These are phyloP conservation scores for Heterotilapia buettikoferi DNA, from an alignment of 2,113 vertebrate genomes.

Conservation along the genomic window DNA sequence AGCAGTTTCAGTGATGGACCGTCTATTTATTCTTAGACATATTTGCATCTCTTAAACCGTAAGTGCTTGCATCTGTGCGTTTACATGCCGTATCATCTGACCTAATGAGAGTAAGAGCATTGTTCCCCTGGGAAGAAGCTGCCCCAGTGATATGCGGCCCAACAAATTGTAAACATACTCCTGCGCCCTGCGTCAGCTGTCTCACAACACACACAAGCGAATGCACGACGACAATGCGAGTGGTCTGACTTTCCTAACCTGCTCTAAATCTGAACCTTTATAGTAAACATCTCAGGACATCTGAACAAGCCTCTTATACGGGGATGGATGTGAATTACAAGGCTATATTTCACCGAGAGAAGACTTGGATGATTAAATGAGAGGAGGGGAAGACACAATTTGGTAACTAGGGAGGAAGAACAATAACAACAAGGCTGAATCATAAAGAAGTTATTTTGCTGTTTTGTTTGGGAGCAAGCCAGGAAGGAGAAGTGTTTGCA, in stretches of 20 bases:
- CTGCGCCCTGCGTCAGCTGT: conserved; percentile 21
- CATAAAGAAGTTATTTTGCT: conserved; percentile 72
- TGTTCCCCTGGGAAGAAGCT: conserved; percentile 59
- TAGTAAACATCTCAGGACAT: conserved; percentile 73
- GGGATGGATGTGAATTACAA: conserved; percentile 67
- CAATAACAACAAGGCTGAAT: conserved; percentile 75
- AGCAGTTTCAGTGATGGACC: conserved; percentile 34
- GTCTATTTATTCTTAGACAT: conserved; percentile 56
- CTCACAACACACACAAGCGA: conserved; percentile 26
- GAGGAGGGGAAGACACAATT: conserved; percentile 51
- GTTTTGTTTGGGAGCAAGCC: conserved; percentile 68
- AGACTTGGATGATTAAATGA: conserved; percentile 56
- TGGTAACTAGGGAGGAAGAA: conserved; percentile 71
- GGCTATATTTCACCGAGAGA: conserved; percentile 62
- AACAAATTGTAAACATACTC: conserved; percentile 65
- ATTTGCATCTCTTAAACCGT: conserved; percentile 40
- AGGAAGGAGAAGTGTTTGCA: conserved; percentile 44
- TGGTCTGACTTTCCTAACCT: conserved; percentile 59
- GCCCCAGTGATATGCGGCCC: conserved; percentile 34
- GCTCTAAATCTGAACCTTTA: conserved; percentile 73
- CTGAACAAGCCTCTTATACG: conserved; percentile 61
- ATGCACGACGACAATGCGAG: conserved; percentile 6
- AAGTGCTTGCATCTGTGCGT: conserved; percentile 64
- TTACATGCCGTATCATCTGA: conserved; percentile 53
- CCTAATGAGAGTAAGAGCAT: conserved; percentile 59